Base-by-base conservation (phyloP, 2,888 invertebrate genomes). In the Drosophila greeni region DNA sequence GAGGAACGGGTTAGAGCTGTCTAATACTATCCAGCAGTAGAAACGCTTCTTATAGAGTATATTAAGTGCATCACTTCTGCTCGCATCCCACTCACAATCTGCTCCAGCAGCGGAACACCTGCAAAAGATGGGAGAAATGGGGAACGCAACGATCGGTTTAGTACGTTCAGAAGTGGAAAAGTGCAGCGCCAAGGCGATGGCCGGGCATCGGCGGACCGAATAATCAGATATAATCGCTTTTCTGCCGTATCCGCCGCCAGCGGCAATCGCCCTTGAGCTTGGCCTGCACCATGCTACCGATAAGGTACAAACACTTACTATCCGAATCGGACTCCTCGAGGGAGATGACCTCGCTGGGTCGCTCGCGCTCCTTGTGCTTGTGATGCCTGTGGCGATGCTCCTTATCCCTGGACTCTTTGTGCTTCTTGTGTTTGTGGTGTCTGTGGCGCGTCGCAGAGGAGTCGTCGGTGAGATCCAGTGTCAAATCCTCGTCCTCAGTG, bases 271-370 rank as follows among this genome's bases (percentile, higher is more conserved):
- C 70, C 61, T 29, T 58, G 29, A 7, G n/a, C 47, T 29, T 54
- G 75, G 62, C 65, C 62, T 62, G 62, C 62, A 62, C 62, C 31
- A 47, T 47, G 45, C 39, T 18, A 33, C 9, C 14, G 12, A 26
- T 31, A 33, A 8, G 7, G 31, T 26, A 16, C 43, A 43, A 60
- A 62, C 43, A 89, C 88, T 88, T 86, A 89, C 89, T 89, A 34
- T 89, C 89, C n/a, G 88, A 88, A 65, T 89, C 87, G 48, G 87
- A 86, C 51, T 87, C 87, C 61, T 87, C 85, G 18, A 87, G 59
- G 0, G 87, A 85, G 54, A 88, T 87, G 20, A 88, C 77, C 54
- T 85, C 84, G 20, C 74, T 75, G n/a, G 69, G 71, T 0, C 74
- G 74, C 26, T 85, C 85, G 0, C 65, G 74, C 45, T 76, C 73